phyloP scores from a whole-genome alignment of 2,888 invertebrate genomes.

The Alloplasta piceator region DNA sequence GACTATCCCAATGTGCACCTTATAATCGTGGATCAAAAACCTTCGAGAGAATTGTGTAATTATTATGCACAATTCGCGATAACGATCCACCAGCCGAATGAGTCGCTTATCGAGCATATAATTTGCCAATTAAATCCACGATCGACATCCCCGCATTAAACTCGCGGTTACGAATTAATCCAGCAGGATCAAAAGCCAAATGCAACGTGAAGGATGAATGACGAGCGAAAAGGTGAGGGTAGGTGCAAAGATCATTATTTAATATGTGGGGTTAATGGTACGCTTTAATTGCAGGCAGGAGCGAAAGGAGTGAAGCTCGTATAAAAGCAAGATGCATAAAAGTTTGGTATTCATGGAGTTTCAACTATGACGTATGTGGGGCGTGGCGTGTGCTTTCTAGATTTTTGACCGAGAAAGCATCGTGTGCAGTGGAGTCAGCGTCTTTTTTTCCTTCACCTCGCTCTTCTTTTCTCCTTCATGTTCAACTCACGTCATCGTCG shows the following conservation, averaged over 20 bases:
- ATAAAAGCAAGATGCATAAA: neutral
- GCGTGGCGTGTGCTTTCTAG: conserved; percentile 33
- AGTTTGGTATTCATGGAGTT: neutral
- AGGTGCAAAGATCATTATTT: conserved; percentile 49
- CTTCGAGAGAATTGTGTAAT: too few species aligned
- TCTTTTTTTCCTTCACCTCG: conserved; percentile 62
- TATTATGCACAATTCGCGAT: too few species aligned
- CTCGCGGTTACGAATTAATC: too few species aligned
- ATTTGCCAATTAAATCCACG: too few species aligned
- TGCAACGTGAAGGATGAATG: conserved; percentile 24
- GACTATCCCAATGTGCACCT: too few species aligned
- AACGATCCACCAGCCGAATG: too few species aligned
- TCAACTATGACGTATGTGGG: conserved; percentile 28
- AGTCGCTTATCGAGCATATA: too few species aligned
- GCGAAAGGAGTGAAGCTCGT: conserved; percentile 28
- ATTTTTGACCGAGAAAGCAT: conserved; percentile 58
- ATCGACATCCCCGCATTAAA: too few species aligned
- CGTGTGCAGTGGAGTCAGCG: conserved; percentile 65
- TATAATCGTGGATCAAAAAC: too few species aligned
- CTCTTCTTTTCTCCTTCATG: conserved; percentile 31
- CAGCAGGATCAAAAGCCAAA: neutral
- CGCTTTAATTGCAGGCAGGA: conserved; percentile 58
- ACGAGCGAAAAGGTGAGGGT: conserved; percentile 5
- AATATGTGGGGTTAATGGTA: conserved; percentile 66
- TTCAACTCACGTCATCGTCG: conserved; percentile 31